Conservation (phyloP, 2,888 invertebrate genomes). For the Xanthia togata region DNA sequence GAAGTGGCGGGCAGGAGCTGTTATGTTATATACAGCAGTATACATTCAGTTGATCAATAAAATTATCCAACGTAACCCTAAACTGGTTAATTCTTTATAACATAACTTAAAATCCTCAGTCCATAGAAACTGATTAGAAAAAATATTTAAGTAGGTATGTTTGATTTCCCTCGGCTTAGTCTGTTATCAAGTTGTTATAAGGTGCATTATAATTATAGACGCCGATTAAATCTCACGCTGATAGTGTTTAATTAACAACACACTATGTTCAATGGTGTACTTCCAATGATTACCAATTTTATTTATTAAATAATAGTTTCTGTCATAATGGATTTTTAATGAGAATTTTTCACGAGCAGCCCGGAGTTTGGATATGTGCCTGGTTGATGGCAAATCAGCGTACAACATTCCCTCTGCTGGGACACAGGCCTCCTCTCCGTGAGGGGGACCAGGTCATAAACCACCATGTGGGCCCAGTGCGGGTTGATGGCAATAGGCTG, state of each 20-base stretch:
- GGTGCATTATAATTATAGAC: slow-evolving; percentile 47
- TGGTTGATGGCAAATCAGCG: too few species aligned
- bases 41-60: neutral
- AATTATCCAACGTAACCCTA: too few species aligned
- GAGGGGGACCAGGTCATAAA: neutral
- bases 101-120: neutral
- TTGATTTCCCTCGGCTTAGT: neutral
- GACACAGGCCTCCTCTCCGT: neutral
- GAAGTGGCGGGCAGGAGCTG: too few species aligned
- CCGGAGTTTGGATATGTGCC: too few species aligned
- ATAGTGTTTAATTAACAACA: slow-evolving; percentile 45
- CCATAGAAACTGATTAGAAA: neutral
- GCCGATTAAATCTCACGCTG: slow-evolving; percentile 25
- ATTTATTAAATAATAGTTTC: neutral
- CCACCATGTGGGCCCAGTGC: neutral
- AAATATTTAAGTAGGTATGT: slow-evolving; percentile 3
- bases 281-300: neutral
- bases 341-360: neutral
- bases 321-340: too few species aligned
- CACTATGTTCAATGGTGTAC: neutral
- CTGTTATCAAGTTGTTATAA: slow-evolving; percentile 49
- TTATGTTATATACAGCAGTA: neutral
- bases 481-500: neutral
- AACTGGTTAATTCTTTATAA: neutral
- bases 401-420: neutral